Base-by-base conservation (phyloP, 2,888 invertebrate species). In the Neria commutata region DNA sequence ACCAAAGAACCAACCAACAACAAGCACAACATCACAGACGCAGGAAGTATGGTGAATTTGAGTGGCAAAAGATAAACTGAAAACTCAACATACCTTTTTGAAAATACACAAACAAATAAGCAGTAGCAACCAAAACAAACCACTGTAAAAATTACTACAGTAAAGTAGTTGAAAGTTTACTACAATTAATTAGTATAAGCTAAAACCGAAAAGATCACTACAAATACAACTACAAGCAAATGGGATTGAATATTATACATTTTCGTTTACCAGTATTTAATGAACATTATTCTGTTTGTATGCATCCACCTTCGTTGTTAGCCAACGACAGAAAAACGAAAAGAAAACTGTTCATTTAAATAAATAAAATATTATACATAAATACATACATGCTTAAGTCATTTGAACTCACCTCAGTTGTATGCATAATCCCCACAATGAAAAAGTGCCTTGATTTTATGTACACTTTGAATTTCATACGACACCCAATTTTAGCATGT, bases 181-280 rank as follows among this genome's bases (percentile, higher is more conserved):
- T n/a, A n/a, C n/a, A n/a, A n/a, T n/a, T n/a, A n/a, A n/a, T n/a
- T n/a, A n/a, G n/a, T 37, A 8, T n/a, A 37, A n/a, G 11, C 34
- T 2, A 37, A 19, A 19, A 5, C 26, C 29, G 33, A 54, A 58
- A 54, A 58, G 58, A 58, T 58, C 58, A 51, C 34, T 23, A 51
- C 11, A 26, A 42, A 45, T 16, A 45, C 24, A 53, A 29, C 45
- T 47, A 47, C 6, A 21, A 42, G 10, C 64, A 66, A 72, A 79
- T 81, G 80, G 81, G 81, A 81, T 81, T 81, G 81, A 81, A 81
- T 81, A 82, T 82, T 82, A 81, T 82, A 82, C 82, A 82, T 82
- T 82, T 82, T 81, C 82, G 82, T 82, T 79, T 82, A 82, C 82
- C 78, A 78, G 81, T 80, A 80, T 80, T 80, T 80, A 80, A 78